These are phyloP conservation scores for Hafferia zeledoni DNA, from an alignment of 2,797 vertebrate genomes.

Conservation along the genomic window DNA sequence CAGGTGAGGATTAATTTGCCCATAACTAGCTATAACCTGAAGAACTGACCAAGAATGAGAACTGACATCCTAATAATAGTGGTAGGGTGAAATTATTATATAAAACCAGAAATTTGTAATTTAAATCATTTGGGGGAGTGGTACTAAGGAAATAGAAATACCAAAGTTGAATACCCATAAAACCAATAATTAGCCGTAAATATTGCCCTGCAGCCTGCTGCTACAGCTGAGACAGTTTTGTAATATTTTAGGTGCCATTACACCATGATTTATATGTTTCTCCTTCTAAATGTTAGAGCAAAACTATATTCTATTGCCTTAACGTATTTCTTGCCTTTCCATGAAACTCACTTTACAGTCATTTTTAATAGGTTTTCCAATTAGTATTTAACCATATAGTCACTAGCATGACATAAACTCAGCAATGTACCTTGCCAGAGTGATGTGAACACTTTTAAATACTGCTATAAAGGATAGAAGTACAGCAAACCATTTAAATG, in stretches of 20 bases:
- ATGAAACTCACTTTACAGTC: neutral
- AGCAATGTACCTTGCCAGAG: neutral
- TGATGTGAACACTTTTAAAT: neutral
- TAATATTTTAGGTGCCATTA: neutral
- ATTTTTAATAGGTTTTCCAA: neutral
- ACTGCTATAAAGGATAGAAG: neutral
- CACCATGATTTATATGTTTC: neutral
- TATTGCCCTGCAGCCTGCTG: neutral
- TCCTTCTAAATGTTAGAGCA: neutral
- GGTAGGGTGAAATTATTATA: neutral
- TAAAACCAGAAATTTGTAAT: neutral
- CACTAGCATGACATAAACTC: neutral
- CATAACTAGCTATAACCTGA: neutral
- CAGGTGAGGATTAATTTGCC: neutral
- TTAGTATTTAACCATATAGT: neutral
- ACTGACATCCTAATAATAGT: neutral
- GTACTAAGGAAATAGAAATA: neutral
- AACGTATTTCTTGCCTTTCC: neutral
- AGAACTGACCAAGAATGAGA: neutral
- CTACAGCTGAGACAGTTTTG: neutral
- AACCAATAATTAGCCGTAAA: neutral
- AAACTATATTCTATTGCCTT: neutral
- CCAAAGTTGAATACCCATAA: neutral
- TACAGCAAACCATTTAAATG: neutral
- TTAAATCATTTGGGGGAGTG: neutral